Percentiles rank a stretch among this genome's conserved stretches.
phyloP scores from a whole-genome alignment of 2,888 invertebrate genomes.

The Stegana nigrithorax region DNA sequence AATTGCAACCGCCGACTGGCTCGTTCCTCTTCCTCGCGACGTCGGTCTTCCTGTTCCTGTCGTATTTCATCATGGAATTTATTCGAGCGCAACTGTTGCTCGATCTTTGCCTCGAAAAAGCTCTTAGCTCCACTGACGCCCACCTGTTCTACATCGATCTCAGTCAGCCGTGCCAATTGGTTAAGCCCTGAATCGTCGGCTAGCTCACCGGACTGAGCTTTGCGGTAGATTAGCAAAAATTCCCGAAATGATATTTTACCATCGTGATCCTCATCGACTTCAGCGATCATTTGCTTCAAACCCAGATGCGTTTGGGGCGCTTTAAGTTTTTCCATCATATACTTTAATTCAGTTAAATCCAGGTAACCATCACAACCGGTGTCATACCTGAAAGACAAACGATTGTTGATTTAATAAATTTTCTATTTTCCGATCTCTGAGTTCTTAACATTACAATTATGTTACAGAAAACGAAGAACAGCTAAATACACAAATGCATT shows the following conservation, averaged over 20 bases:
- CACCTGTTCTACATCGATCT: conserved; percentile 93
- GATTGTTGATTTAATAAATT: too few species aligned
- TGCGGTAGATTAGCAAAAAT: conserved; percentile 82
- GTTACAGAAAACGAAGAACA: too few species aligned
- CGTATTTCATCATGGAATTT: conserved; percentile 94
- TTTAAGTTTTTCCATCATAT: conserved; percentile 96
- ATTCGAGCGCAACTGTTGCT: conserved; percentile 82
- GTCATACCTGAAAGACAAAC: conserved; percentile 81
- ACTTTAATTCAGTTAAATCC: conserved; percentile 89
- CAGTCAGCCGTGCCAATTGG: conserved; percentile 86
- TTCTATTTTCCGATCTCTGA: too few species aligned
- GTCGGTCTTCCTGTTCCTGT: conserved; percentile 90
- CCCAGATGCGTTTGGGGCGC: conserved; percentile 96
- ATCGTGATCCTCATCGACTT: conserved; percentile 89
- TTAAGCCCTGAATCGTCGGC: conserved; percentile 87
- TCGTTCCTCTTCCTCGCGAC: conserved; percentile 85
- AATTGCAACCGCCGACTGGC: conserved; percentile 85
- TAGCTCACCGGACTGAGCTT: conserved; percentile 92
- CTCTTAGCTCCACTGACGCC: conserved; percentile 95
- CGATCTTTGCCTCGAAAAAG: conserved; percentile 97
- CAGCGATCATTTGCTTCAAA: conserved; percentile 93
- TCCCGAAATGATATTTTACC: conserved; percentile 92
- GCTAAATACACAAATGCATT: too few species aligned
- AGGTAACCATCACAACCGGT: conserved; percentile 89
- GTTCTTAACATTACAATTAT: too few species aligned